Evolutionary conservation across 2,888 invertebrate species (phyloP).

Genomic region (Chironomus tentans): DNA sequence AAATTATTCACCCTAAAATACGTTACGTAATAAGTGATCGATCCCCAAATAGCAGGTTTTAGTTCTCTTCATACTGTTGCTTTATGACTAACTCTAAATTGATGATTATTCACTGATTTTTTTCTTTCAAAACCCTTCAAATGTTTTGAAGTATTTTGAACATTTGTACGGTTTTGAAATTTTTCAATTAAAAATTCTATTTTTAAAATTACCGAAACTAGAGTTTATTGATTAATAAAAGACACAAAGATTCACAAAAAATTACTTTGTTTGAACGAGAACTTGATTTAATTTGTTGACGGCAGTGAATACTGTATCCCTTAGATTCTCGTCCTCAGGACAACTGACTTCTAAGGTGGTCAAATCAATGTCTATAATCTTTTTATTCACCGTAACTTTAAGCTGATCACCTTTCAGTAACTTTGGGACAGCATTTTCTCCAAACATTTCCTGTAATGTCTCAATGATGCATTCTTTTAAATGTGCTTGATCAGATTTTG

Average conservation of each 20-base stretch:
- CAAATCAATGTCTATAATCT: constrained; percentile 77
- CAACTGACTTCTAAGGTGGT: constrained; percentile 72
- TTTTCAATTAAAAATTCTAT: no score
- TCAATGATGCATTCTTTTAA: constrained; percentile 61
- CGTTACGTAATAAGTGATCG: no score
- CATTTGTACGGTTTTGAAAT: no score
- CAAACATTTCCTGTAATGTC: constrained; percentile 77
- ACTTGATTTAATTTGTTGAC: constrained; percentile 77
- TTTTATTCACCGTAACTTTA: constrained; percentile 74
- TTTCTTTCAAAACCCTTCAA: no score
- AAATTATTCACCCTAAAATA: no score
- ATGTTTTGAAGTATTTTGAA: no score
- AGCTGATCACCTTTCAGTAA: constrained; percentile 85
- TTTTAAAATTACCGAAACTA: no score
- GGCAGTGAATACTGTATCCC: constrained; percentile 77
- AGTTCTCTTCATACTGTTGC: no score
- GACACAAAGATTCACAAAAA: not conserved
- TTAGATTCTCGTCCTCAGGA: constrained; percentile 67
- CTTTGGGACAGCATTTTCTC: constrained; percentile 86
- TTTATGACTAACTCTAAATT: no score
- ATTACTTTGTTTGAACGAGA: constrained; percentile 46
- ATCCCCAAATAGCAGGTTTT: no score
- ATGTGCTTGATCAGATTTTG: constrained; percentile 80
- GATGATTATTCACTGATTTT: no score
- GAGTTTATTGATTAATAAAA: no score